Evolutionary conservation across 2,113 vertebrate genomes (phyloP), one percentile per base, ranked within the genome.

Genomic region (Scomber scombrus): DNA sequence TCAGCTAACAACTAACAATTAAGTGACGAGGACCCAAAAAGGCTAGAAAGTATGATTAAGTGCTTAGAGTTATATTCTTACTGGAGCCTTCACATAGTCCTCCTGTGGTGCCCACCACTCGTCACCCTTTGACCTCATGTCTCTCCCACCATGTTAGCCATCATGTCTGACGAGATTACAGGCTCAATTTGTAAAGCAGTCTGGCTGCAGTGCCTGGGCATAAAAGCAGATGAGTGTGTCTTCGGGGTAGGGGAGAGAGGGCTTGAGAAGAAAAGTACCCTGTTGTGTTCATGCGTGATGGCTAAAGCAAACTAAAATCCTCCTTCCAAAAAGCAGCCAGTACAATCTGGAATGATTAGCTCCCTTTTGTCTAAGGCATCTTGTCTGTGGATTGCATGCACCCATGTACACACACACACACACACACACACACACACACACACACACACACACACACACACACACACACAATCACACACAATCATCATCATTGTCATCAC

Each of bases 261-360:
- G 71, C 52, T 63, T 63, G 49, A 65, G 87, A 84, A 86, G 69
- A 90, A 91, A 90, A 84, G 84, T 79, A 47, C 82, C 93, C 92
- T 84, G 90, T 89, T 88, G 93, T 88, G 89, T 84, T 89, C 77
- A 58, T 88, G 94, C 84, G 92, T 80, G 88, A 95, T 89, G 66
- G 69, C 81, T 90, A 21, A 84, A 76, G 78, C 85, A 90, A 84
- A 84, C 76, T 87, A 34, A 86, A 67, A 91, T 93, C 91, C 85
- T 84, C 15, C 70, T 67, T 80, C 81, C 73, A 31, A 89, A 92
- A 87, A 88, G 92, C 92, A 94, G 89, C 92, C 89, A 71, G 86
- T 69, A 79, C 78, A 94, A 95, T 94, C 95, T 92, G 91, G 71
- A 93, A 91, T 94, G 91, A 96, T 96, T 91, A 91, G 83, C 80